These are phyloP conservation scores for Zeuzera pyrina DNA, from an alignment of 2,888 invertebrate species.

Conservation along the genomic window DNA sequence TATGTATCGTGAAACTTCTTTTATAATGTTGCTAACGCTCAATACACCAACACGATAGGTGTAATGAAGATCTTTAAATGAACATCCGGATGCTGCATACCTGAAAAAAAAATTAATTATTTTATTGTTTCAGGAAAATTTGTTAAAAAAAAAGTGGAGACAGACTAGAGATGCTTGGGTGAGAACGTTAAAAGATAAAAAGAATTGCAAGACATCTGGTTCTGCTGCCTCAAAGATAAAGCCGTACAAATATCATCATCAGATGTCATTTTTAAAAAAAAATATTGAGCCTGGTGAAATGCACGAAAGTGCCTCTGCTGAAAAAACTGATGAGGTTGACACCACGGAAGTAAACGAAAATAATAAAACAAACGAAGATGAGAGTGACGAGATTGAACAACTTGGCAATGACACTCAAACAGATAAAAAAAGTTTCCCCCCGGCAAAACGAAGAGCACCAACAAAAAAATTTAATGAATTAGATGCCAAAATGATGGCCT, in stretches of 20 bases:
- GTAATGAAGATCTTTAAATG: no score
- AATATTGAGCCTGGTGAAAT: constrained; percentile 16
- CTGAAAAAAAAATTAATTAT: no score
- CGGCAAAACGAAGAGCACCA: constrained; percentile 14
- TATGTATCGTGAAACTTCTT: no score
- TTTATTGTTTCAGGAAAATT: no score
- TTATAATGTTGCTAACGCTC: no score
- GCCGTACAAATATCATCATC: constrained; percentile 19
- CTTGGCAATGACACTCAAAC: constrained; percentile 16
- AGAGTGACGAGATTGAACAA: constrained; percentile 12
- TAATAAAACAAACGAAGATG: constrained; percentile 11
- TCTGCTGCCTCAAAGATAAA: constrained; percentile 17
- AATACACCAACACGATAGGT: no score
- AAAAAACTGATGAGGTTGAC: constrained; percentile 7
- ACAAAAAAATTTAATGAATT: constrained; percentile 17
- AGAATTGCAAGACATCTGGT: constrained; percentile 16
- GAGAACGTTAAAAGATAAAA: constrained; percentile 15
- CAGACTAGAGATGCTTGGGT: no score
- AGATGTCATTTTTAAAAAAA: constrained; percentile 21
- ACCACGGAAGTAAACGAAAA: constrained; percentile 8
- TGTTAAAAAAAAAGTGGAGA: no score
- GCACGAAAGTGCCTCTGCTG: constrained; percentile 15
- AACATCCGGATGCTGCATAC: no score
- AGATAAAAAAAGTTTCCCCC: constrained; percentile 16
- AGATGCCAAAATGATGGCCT: constrained; percentile 15